phyloP scores from a whole-genome alignment of 2,888 invertebrate genomes.

The Drosophila testacea region DNA sequence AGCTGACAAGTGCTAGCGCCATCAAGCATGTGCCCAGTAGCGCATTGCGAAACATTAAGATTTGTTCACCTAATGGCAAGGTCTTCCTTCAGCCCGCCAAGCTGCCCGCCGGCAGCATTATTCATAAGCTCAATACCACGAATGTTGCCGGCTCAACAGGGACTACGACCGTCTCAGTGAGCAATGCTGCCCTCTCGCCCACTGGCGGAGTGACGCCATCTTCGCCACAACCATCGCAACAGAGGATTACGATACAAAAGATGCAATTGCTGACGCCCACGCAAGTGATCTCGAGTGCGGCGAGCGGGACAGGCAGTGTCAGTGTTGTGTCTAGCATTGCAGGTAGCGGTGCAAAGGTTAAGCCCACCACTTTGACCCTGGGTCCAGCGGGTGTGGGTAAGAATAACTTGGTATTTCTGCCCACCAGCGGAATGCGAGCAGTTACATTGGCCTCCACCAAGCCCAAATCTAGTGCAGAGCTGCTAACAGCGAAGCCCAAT shows the following conservation, averaged over 20 bases:
- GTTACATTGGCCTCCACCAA: constrained; percentile 65
- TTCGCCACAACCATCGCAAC: constrained; percentile 64
- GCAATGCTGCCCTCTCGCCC: constrained; percentile 39
- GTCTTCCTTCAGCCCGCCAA: constrained; percentile 83
- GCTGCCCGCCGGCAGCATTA: constrained; percentile 61
- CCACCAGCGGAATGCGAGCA: constrained; percentile 70
- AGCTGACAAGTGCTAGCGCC: constrained; percentile 62
- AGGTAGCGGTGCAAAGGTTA: constrained; percentile 52
- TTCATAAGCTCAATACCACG: constrained; percentile 60
- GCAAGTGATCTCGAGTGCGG: constrained; percentile 61
- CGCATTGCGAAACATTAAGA: constrained; percentile 82
- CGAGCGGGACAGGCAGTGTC: constrained; percentile 40
- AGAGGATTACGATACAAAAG: constrained; percentile 83
- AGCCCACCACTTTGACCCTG: constrained; percentile 68
- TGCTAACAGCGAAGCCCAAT: constrained; percentile 68
- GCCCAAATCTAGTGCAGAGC: constrained; percentile 40
- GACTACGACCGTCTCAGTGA: constrained; percentile 25
- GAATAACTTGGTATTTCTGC: constrained; percentile 83
- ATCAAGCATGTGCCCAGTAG: constrained; percentile 81
- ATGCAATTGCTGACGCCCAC: constrained; percentile 82
- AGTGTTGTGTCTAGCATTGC: constrained; percentile 36
- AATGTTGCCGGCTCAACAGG: constrained; percentile 22
- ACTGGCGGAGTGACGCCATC: constrained; percentile 47
- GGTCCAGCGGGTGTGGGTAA: constrained; percentile 68
- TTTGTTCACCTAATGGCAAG: constrained; percentile 84